Evolutionary conservation across 2,888 invertebrate genomes (phyloP).

Genomic region (Crocallis elinguaria): DNA sequence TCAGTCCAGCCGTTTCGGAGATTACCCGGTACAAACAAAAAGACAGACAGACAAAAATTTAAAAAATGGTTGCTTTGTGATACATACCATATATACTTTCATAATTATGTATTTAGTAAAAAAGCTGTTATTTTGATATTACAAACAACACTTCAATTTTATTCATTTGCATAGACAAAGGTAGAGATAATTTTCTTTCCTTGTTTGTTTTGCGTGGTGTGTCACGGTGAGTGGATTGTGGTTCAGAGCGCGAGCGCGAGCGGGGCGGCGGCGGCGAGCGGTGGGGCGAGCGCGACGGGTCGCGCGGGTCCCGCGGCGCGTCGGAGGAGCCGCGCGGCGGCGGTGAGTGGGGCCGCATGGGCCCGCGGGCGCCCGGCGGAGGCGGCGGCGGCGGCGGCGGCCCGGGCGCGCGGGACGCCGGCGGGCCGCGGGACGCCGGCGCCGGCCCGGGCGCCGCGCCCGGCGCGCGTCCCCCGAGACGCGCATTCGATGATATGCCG

Average conservation of each 20-base stretch:
- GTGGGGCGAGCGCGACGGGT: constrained; percentile 62
- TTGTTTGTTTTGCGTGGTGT: not conserved
- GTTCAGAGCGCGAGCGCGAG: constrained; percentile 60
- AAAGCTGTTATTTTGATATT: too few relatives aligned
- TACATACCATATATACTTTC: too few relatives aligned
- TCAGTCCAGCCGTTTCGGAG: too few relatives aligned
- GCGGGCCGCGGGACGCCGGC: constrained; percentile 46
- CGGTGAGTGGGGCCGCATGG: constrained; percentile 73
- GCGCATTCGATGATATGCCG: constrained; percentile 77
- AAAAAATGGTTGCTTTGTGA: too few relatives aligned
- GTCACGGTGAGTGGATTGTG: not conserved
- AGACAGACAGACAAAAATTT: too few relatives aligned
- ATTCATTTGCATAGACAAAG: too few relatives aligned
- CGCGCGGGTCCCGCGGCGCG: constrained; percentile 70
- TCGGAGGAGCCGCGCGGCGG: constrained; percentile 65
- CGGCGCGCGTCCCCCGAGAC: constrained; percentile 54
- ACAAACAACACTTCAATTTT: too few relatives aligned
- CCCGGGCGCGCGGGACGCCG: constrained; percentile 58
- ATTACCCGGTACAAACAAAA: too few relatives aligned
- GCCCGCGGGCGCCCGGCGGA: constrained; percentile 40
- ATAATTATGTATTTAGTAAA: too few relatives aligned
- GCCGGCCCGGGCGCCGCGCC: constrained; percentile 41
- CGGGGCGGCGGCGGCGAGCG: constrained; percentile 70
- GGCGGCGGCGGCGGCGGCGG: constrained; percentile 63
- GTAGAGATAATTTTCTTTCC: too few relatives aligned